Evolutionary conservation across 2,113 vertebrate species (phyloP).

Genomic region (Pandion haliaetus): DNA sequence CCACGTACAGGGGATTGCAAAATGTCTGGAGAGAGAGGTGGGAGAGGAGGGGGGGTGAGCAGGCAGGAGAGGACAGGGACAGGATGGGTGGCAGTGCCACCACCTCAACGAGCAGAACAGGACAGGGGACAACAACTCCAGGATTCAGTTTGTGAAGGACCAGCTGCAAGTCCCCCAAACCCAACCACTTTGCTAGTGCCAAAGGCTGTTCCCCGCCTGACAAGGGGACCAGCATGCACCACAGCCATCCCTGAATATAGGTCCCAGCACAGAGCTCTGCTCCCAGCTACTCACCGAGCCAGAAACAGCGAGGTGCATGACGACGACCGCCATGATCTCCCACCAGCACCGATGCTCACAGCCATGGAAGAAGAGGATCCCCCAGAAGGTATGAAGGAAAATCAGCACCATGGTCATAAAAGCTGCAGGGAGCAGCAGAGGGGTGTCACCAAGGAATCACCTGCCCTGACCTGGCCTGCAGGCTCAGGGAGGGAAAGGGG

Average conservation of each 20-base stretch:
- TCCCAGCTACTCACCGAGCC: too few species aligned
- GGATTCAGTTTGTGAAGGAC: neutral
- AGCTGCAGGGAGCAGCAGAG: too few species aligned
- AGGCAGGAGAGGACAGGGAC: neutral
- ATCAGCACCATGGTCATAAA: too few species aligned
- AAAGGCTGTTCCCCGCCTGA: neutral
- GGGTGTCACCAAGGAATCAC: neutral
- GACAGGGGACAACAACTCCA: neutral
- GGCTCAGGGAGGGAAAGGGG: neutral
- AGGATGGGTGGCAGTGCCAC: neutral
- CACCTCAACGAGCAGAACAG: accelerated
- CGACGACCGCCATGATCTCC: too few species aligned
- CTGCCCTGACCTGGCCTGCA: neutral
- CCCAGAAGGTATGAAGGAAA: too few species aligned
- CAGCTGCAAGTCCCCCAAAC: neutral
- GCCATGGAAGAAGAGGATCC: too few species aligned
- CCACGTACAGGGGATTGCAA: conserved; percentile 75
- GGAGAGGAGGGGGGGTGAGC: neutral
- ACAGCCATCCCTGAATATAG: accelerated
- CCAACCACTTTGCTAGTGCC: neutral
- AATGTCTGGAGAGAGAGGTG: conserved; percentile 60
- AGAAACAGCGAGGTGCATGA: too few species aligned
- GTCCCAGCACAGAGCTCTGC: neutral
- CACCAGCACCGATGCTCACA: too few species aligned
- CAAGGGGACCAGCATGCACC: neutral